These are phyloP conservation scores for Branchipolynoe longqiensis DNA, from an alignment of 2,888 invertebrate genomes.

Conservation along the genomic window DNA sequence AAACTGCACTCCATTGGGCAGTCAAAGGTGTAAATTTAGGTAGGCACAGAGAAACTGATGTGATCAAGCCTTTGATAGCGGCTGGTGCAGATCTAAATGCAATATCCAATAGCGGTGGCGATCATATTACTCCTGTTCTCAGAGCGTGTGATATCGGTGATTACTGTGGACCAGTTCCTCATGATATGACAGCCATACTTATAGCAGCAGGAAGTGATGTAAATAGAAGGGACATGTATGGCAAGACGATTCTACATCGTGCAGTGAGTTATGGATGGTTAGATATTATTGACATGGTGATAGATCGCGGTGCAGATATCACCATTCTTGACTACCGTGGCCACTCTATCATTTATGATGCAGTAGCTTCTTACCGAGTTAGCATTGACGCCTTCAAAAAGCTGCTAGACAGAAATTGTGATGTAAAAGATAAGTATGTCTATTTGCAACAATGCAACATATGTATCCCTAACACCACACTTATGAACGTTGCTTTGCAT, in stretches of 20 bases:
- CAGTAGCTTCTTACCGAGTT: neutral
- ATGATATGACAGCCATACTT: neutral
- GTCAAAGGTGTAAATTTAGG: conserved; percentile 15
- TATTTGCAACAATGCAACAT: conserved; percentile 12
- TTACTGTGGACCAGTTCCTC: neutral
- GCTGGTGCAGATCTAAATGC: conserved; percentile 38
- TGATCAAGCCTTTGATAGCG: conserved; percentile 5
- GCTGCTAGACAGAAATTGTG: conserved; percentile 37
- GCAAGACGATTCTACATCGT: conserved; percentile 15
- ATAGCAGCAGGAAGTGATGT: conserved; percentile 32
- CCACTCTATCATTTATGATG: conserved; percentile 33
- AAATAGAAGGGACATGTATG: conserved; percentile 39
- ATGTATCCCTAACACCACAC: neutral
- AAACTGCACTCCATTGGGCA: conserved; percentile 45
- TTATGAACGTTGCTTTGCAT: neutral
- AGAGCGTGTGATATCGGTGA: conserved; percentile 37
- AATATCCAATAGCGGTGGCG: conserved; percentile 19
- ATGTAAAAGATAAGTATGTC: neutral
- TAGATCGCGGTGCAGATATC: conserved; percentile 11
- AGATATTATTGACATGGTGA: conserved; percentile 21
- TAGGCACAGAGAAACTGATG: conserved; percentile 14
- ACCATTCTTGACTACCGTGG: neutral
- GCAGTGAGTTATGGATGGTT: conserved; percentile 13
- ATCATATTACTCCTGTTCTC: conserved; percentile 26
- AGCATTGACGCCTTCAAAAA: conserved; percentile 1